A percentile compares a stretch with the other conserved stretches of the same genome.
Conservation (phyloP, 1,140 invertebrate genomes). For the Drosophila busckii region DNA sequence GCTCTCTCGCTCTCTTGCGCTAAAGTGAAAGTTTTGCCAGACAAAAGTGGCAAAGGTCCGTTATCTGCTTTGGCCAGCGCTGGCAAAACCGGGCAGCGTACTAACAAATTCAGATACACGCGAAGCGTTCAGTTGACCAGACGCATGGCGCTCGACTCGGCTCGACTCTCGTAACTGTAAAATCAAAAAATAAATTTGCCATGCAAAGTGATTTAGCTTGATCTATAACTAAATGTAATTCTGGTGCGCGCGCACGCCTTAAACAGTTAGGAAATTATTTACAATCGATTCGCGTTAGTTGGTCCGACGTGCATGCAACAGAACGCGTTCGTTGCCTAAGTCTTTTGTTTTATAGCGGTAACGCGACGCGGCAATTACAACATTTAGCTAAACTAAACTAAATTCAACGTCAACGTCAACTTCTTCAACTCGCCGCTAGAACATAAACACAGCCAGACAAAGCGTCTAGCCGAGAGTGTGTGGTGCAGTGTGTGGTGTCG, state of each 20-base stretch:
- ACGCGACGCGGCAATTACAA: constrained; percentile 32
- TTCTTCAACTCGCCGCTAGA: constrained; percentile 34
- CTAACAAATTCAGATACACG: constrained; percentile 69
- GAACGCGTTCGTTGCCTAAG: constrained; percentile 63
- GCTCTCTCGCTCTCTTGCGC: constrained; percentile 28
- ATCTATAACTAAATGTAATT: constrained; percentile 13
- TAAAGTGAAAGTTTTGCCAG: constrained; percentile 76
- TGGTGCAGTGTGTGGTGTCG: constrained; percentile 24
- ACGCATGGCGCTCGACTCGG: constrained; percentile 54
- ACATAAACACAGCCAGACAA: constrained; percentile 35
- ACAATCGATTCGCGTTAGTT: neutral
- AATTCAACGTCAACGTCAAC: constrained; percentile 16
- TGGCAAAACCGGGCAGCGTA: constrained; percentile 43
- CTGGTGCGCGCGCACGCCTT: constrained; percentile 16
- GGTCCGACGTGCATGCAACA: constrained; percentile 16
- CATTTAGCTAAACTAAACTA: no score
- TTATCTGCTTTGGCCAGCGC: constrained; percentile 66
- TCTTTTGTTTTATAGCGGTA: constrained; percentile 52
- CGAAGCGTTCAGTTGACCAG: constrained; percentile 74
- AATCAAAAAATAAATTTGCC: constrained; percentile 31
- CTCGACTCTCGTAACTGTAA: constrained; percentile 42
- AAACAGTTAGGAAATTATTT: constrained; percentile 17
- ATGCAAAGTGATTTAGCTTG: constrained; percentile 10
- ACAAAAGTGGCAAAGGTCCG: constrained; percentile 77
- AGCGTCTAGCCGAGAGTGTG: constrained; percentile 39